Evolutionary conservation across 2,888 invertebrate genomes (phyloP).

Genomic region (Smittia sp.): DNA sequence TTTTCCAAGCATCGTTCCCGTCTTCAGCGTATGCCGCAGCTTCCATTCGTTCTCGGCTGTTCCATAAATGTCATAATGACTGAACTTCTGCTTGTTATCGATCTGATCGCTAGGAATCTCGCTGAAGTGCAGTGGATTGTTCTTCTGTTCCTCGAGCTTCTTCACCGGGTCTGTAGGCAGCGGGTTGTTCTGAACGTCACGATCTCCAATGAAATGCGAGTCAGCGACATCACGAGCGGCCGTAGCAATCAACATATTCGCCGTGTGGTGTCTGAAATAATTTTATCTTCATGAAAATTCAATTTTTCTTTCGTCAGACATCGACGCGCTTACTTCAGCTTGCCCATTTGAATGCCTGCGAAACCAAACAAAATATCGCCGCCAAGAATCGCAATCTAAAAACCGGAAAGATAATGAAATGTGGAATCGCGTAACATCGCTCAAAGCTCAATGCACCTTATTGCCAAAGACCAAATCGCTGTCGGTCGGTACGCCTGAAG

Average conservation of each 20-base stretch:
- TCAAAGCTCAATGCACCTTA: constrained; percentile 5
- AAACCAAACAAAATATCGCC: constrained; percentile 83
- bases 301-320: background rate
- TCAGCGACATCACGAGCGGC: constrained; percentile 22
- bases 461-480: constrained; percentile 29
- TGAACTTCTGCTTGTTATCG: constrained; percentile 55
- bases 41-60: constrained; percentile 76
- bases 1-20: constrained; percentile 74
- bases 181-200: constrained; percentile 75
- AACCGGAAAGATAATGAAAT: background rate
- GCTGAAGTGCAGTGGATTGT: constrained; percentile 1
- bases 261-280: constrained; percentile 23
- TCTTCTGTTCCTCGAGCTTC: constrained; percentile 24
- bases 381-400: constrained; percentile 75
- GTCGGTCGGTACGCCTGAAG: background rate
- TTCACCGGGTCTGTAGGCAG: constrained; percentile 61
- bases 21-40: constrained; percentile 72
- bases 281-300: too few relatives aligned
- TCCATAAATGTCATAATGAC: constrained; percentile 58
- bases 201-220: constrained; percentile 49
- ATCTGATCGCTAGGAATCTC: constrained; percentile 44
- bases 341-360: constrained; percentile 76
- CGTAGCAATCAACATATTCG: constrained; percentile 3
- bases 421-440: background rate
- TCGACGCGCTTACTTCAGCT: constrained; percentile 55